phyloP scores from a whole-genome alignment of 2,797 vertebrate species.

The Carapus acus region DNA sequence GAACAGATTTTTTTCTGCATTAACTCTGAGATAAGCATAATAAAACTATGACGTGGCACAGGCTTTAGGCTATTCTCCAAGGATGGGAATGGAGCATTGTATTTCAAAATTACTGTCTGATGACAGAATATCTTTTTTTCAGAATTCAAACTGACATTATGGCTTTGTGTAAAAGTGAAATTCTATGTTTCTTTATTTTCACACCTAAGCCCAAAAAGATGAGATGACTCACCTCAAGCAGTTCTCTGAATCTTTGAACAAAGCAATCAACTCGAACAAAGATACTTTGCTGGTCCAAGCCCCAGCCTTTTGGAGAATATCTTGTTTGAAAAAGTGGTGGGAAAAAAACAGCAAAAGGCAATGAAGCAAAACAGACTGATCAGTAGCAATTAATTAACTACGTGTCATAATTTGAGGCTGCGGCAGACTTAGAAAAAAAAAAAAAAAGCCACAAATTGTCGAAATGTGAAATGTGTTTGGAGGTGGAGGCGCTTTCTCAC shows the following conservation, averaged over 20 bases:
- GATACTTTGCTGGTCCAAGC: slow-evolving; percentile 75
- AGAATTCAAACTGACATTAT: too few species aligned
- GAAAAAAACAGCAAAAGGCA: not conserved
- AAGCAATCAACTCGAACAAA: slow-evolving; percentile 81
- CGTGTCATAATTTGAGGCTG: not conserved
- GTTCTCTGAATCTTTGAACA: slow-evolving; percentile 79
- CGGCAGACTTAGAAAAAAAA: not conserved
- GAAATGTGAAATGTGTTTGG: not conserved
- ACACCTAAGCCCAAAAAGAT: too few species aligned
- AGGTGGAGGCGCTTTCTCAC: slow-evolving; percentile 54
- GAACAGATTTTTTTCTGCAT: not conserved
- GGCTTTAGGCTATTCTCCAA: too few species aligned
- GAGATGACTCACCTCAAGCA: slow-evolving; percentile 78
- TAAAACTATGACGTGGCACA: too few species aligned
- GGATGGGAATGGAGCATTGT: too few species aligned
- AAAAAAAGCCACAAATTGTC: not conserved
- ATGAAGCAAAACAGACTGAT: not conserved
- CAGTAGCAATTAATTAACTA: not conserved
- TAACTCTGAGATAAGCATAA: too few species aligned
- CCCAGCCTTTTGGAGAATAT: slow-evolving; percentile 70
- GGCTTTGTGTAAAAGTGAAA: not conserved
- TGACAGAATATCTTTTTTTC: too few species aligned
- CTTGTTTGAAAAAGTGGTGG: slow-evolving; percentile 51
- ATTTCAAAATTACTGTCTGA: too few species aligned
- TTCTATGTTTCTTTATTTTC: not conserved